A percentile compares a stretch with the other conserved stretches of the same genome.
Evolutionary conservation across 2,888 invertebrate species (phyloP).

Genomic region (Drosophila stalkeri): DNA sequence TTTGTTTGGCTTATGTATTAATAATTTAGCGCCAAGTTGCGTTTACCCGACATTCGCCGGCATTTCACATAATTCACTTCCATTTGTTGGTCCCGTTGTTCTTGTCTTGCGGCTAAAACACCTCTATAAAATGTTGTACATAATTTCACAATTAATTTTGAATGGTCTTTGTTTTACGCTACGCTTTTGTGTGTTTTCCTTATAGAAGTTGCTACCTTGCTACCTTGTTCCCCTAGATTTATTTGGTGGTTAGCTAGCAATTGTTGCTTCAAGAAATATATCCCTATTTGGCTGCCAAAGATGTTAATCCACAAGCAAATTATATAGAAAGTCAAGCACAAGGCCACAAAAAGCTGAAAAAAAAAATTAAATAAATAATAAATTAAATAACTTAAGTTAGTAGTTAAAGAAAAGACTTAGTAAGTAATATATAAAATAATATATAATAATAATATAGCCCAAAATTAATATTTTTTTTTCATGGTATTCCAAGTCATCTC

Average conservation of each 20-base stretch:
- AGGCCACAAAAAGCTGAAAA: not conserved
- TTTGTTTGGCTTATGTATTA: conserved; percentile 65
- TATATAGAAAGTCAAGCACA: too few relatives aligned
- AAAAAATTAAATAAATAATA: not conserved
- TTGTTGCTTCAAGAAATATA: not conserved
- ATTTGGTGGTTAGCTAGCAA: conserved; percentile 13
- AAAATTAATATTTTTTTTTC: not conserved
- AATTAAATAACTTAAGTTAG: not conserved
- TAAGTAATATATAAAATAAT: not conserved
- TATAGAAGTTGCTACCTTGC: not conserved
- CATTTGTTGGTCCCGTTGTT: conserved; percentile 39
- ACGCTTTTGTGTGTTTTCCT: conserved; percentile 7
- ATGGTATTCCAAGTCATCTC: not conserved
- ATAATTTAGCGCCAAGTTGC: conserved; percentile 68
- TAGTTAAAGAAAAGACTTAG: not conserved
- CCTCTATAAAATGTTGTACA: conserved; percentile 57
- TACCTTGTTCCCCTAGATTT: conserved; percentile 15
- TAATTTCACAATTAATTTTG: conserved; percentile 52
- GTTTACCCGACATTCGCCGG: conserved; percentile 69
- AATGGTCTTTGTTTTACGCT: conserved; percentile 30
- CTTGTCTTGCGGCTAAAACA: conserved; percentile 31
- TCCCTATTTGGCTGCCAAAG: not conserved
- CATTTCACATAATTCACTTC: conserved; percentile 71
- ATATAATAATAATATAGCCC: too few relatives aligned
- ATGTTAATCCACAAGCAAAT: not conserved